Evolutionary conservation across 2,888 invertebrate species (phyloP), one percentile per base, ranked within the genome.

Genomic region (Galerucella calmariensis): DNA sequence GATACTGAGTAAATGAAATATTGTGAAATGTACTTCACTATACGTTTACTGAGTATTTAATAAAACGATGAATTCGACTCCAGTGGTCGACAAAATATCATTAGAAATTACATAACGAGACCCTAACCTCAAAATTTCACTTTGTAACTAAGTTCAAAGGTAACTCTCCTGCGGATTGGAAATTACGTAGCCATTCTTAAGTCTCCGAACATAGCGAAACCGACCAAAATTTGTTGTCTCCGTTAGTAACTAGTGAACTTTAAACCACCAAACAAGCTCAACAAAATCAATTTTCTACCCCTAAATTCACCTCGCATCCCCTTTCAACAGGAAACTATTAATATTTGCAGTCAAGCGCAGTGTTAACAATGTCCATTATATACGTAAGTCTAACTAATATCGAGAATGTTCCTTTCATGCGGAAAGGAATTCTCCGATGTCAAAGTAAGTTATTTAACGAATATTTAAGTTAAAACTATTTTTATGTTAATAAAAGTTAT

Each of bases 331-430:
- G 68, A 59, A 58, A 68, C 68, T 68, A 68, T 41, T 58, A 68
- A 68, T 68, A 58, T 68, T 41, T 56, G 68, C 68, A 68, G 59
- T 68, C 44, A 58, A 41, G 68, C 41, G 10, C 16, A 41, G 20
- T 58, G 27, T 58, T 58, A 68, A 68, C 68, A 68, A 68, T 53
- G 67, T 56, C 56, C 41, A 67, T 67, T 67, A 67, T 67, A 41
- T 9, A 41, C 35, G 35, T 58, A 44, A 62, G 62, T 35, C 44
- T 62, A 59, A 59, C 59, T 59, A 62, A 67, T 67, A 67, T 53
- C 35, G 56, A 68, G 46, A 41, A 44, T 27, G 56, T 20, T n/a
- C 58, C 68, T 68, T 68, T 68, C 16, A 68, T 68, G 68, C 41
- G 58, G 59, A 27, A 20, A 35, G 16, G n/a, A 58, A 67, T 12